Evolutionary conservation across 2,888 invertebrate genomes (phyloP).

Genomic region (Acanthosoma haemorrhoidale): DNA sequence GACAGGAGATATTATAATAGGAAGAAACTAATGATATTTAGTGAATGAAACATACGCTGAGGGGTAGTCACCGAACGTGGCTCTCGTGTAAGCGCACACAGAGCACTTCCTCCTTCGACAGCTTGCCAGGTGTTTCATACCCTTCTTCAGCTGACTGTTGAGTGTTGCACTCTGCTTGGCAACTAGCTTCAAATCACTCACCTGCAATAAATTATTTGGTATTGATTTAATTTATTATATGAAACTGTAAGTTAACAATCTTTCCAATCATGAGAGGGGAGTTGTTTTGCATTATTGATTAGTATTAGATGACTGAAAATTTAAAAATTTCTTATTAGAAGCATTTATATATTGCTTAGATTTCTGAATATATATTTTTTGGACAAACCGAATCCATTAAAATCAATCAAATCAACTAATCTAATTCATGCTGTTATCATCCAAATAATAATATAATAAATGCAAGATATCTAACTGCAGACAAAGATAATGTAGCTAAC

Average conservation of each 20-base stretch:
- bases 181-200: slow-evolving; percentile 50
- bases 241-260: too few species aligned
- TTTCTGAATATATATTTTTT: too few species aligned
- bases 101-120: slow-evolving; percentile 55
- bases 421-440: neutral
- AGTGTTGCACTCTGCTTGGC: slow-evolving; percentile 51
- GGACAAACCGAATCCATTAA: neutral
- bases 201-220: too few species aligned
- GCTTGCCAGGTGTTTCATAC: slow-evolving; percentile 52
- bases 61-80: slow-evolving; percentile 53
- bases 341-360: too few species aligned
- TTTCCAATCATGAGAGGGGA: too few species aligned
- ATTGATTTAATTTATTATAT: too few species aligned
- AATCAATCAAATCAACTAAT: neutral
- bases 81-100: slow-evolving; percentile 55
- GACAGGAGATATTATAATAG: too few species aligned
- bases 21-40: too few species aligned
- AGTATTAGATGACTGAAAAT: too few species aligned
- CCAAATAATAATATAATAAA: neutral
- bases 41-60: slow-evolving; percentile 27
- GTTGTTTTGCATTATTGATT: too few species aligned
- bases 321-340: neutral
- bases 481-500: slow-evolving; percentile 29
- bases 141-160: slow-evolving; percentile 52
- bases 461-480: too few species aligned